phyloP scores from a whole-genome alignment of 1,140 invertebrate genomes.

The Lordiphosa mommai region DNA sequence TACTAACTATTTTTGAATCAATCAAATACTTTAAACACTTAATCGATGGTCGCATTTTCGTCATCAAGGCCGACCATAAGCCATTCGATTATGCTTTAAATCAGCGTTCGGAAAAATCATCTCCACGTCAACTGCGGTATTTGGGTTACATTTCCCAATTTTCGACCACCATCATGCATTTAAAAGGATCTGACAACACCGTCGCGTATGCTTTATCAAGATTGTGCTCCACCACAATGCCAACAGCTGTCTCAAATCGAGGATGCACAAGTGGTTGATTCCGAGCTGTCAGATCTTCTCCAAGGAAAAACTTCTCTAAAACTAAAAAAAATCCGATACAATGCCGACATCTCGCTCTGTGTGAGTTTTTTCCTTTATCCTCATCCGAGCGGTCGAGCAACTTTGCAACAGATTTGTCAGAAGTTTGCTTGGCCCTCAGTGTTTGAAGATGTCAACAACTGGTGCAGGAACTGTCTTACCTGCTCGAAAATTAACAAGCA shows the following conservation, averaged over 20 bases:
- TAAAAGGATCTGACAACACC: too few species aligned
- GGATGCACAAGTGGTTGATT: too few species aligned
- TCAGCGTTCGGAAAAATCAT: slow-evolving; percentile 52
- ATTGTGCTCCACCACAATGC: slow-evolving; percentile 20
- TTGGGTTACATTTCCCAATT: too few species aligned
- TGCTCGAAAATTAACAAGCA: slow-evolving; percentile 27
- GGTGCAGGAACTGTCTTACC: slow-evolving; percentile 27
- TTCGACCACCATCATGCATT: too few species aligned
- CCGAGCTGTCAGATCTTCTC: too few species aligned
- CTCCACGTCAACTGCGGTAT: slow-evolving; percentile 61
- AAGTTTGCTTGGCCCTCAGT: slow-evolving; percentile 48
- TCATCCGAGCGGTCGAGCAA: slow-evolving; percentile 51
- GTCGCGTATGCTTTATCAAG: too few species aligned
- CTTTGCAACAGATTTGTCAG: slow-evolving; percentile 14
- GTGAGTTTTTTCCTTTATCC: slow-evolving; percentile 3
- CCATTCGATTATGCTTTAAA: slow-evolving; percentile 57
- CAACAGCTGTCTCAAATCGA: neutral
- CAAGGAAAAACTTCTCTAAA: too few species aligned
- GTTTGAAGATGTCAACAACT: slow-evolving; percentile 32
- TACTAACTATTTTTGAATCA: too few species aligned
- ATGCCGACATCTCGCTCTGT: too few species aligned
- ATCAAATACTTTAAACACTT: too few species aligned
- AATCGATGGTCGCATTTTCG: too few species aligned
- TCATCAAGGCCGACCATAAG: slow-evolving; percentile 77
- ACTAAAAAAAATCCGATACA: too few species aligned